Evolutionary conservation across 2,888 invertebrate genomes (phyloP).

Genomic region (Capitulum mitella): DNA sequence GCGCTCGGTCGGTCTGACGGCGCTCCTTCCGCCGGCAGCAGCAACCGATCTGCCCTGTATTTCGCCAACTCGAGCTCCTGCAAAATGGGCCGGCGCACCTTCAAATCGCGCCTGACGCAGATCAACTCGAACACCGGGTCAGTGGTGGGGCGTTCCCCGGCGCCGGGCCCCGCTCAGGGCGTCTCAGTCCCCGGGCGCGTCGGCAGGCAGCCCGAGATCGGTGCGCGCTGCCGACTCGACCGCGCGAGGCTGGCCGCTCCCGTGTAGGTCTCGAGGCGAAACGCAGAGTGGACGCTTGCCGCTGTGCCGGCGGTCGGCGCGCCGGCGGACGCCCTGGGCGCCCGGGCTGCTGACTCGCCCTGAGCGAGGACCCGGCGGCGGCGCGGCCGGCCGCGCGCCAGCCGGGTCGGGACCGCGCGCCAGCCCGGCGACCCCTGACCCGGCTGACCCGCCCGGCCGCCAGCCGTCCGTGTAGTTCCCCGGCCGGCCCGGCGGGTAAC

Average conservation of each 20-base stretch:
- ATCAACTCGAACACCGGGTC: constrained; percentile 85
- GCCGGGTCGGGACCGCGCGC: too few species aligned
- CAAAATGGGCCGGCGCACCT: constrained; percentile 40
- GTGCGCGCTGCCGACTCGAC: too few species aligned
- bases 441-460: too few species aligned
- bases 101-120: constrained; percentile 83
- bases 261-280: constrained; percentile 26
- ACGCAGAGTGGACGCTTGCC: not conserved
- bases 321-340: not conserved
- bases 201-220: too few species aligned
- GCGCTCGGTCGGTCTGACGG: not conserved
- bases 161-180: not conserved
- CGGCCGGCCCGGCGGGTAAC: too few species aligned
- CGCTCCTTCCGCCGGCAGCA: not conserved
- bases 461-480: too few species aligned
- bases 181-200: too few species aligned
- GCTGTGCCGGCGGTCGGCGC: not conserved
- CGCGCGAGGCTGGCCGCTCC: not conserved
- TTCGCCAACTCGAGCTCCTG: constrained; percentile 1
- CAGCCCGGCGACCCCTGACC: too few species aligned
- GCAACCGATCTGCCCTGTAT: not conserved
- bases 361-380: not conserved
- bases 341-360: not conserved
- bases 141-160: constrained; percentile 45
- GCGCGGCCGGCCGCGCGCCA: not conserved